A percentile compares a stretch with the other conserved stretches of the same genome.
phyloP scores from a whole-genome alignment of 2,888 invertebrate genomes.

The Synanthedon formicaeformis region DNA sequence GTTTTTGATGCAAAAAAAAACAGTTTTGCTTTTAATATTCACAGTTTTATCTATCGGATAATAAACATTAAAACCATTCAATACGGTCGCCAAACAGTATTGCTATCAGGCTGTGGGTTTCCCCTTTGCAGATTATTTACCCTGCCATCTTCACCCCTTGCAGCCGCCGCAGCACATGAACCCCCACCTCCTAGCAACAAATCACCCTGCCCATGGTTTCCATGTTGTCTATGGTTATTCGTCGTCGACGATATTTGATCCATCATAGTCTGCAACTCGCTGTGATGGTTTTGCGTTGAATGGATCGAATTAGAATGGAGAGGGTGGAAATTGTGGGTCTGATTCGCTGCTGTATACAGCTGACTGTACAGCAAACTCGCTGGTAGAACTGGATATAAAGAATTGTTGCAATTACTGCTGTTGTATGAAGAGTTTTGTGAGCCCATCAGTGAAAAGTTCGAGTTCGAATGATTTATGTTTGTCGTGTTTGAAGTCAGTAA shows the following conservation, averaged over 20 bases:
- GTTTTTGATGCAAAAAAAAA: not conserved
- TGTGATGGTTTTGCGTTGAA: constrained; percentile 74
- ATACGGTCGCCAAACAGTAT: constrained; percentile 84
- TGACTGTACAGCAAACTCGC: constrained; percentile 87
- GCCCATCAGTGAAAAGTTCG: constrained; percentile 75
- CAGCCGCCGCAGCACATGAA: constrained; percentile 68
- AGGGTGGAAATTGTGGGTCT: constrained; percentile 78
- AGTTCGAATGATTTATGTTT: constrained; percentile 70
- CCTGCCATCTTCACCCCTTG: constrained; percentile 69
- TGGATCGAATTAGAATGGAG: constrained; percentile 76
- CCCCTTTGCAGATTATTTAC: constrained; percentile 69
- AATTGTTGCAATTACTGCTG: constrained; percentile 76
- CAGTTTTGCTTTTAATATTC: too few relatives aligned
- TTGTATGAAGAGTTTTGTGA: constrained; percentile 72
- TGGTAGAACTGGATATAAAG: constrained; percentile 82
- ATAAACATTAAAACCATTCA: constrained; percentile 28
- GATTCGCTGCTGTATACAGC: constrained; percentile 83
- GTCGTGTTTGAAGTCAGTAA: constrained; percentile 74
- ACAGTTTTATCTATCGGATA: too few relatives aligned
- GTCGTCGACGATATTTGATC: constrained; percentile 79
- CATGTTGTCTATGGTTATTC: constrained; percentile 64
- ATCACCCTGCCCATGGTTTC: constrained; percentile 47
- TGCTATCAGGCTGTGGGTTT: constrained; percentile 73
- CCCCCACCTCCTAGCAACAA: constrained; percentile 69
- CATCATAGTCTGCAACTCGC: constrained; percentile 81